These are phyloP conservation scores for Falcunculus frontatus DNA, from an alignment of 2,113 vertebrate genomes.

Conservation along the genomic window DNA sequence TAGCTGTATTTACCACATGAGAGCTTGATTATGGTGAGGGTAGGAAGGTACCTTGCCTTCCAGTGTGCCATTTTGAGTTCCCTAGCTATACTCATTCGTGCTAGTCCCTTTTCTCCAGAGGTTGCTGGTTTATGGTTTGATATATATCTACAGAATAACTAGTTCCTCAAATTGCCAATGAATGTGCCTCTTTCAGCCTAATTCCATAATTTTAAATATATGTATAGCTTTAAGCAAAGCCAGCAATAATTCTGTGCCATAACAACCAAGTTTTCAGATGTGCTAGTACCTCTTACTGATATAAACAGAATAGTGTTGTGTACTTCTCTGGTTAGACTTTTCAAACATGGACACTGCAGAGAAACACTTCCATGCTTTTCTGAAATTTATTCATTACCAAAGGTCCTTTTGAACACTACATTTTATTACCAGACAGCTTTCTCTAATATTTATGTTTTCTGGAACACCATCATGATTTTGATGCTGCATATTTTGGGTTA, in stretches of 20 bases:
- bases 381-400: constrained; percentile 9
- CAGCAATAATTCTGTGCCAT: background rate
- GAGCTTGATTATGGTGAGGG: background rate
- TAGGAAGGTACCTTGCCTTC: background rate
- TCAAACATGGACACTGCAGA: background rate
- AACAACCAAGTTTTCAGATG: background rate
- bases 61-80: background rate
- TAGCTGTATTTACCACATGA: background rate
- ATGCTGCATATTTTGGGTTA: constrained; percentile 42
- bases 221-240: background rate
- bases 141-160: background rate
- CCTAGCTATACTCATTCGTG: background rate
- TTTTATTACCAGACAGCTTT: constrained; percentile 22
- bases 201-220: background rate
- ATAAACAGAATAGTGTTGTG: background rate
- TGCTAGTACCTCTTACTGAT: background rate
- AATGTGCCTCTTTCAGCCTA: background rate
- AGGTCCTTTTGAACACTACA: background rate
- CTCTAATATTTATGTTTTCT: constrained; percentile 39
- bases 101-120: background rate
- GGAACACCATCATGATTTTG: constrained; percentile 37
- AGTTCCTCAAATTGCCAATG: background rate
- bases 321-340: background rate
- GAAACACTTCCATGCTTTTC: background rate
- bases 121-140: background rate